Percentiles rank a stretch among this genome's conserved stretches.
Evolutionary conservation across 1,140 invertebrate species (phyloP).

Genomic region (Kradibia gibbosae): DNA sequence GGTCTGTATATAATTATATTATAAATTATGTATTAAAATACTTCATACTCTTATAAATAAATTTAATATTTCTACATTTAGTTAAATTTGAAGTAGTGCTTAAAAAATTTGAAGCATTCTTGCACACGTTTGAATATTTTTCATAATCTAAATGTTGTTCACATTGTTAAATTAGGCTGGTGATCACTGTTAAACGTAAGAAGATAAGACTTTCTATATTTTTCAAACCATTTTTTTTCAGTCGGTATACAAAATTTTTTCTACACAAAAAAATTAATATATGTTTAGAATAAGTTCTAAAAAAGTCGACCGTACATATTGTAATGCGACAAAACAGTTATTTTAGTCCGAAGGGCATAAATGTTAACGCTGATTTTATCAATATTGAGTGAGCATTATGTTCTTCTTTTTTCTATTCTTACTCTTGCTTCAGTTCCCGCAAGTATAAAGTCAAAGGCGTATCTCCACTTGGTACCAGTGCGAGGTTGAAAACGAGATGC

Average conservation of each 20-base stretch:
- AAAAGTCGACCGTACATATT: background rate
- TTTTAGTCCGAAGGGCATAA: slow-evolving; percentile 20
- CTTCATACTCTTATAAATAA: too few relatives aligned
- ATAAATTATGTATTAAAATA: too few relatives aligned
- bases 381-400: background rate
- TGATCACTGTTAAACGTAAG: too few relatives aligned
- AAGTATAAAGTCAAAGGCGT: slow-evolving; percentile 21
- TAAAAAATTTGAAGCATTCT: too few relatives aligned
- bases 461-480: background rate
- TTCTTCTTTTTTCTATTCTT: background rate
- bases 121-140: too few relatives aligned
- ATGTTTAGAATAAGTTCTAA: background rate
- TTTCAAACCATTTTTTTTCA: too few relatives aligned
- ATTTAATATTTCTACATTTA: too few relatives aligned
- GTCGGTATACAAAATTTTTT: background rate
- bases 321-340: slow-evolving; percentile 3
- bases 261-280: background rate
- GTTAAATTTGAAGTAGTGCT: too few relatives aligned
- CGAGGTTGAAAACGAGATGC: slow-evolving; percentile 47
- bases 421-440: background rate
- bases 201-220: too few relatives aligned
- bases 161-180: too few relatives aligned
- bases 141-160: too few relatives aligned
- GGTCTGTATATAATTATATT: too few relatives aligned
- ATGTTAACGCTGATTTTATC: slow-evolving; percentile 33